Base-by-base conservation (phyloP, 2,113 vertebrate genomes). In the Sorex araneus region DNA sequence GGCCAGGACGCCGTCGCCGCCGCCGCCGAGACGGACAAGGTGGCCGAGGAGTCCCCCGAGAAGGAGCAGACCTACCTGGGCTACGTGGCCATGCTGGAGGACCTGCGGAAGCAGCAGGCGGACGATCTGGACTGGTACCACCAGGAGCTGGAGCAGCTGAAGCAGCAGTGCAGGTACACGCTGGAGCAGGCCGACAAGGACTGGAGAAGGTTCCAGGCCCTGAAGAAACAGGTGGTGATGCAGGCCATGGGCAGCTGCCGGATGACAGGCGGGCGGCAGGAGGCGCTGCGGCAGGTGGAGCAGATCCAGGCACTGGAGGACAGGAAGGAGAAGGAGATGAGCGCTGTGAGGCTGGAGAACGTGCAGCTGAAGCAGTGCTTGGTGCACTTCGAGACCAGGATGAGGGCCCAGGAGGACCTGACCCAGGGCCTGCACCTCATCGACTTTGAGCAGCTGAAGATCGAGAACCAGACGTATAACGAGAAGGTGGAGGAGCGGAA, bases 361-460 rank as follows among this genome's bases (percentile, higher is more conserved):
- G 97, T 98, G 94, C 98, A 97, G 90, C 94, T 99, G 84, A 98
- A 94, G 90, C 97, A 96, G n/a, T 97, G 95, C 93, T 73, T 98
- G 76, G 23, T 23, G 45, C 96, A 93, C 0, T 95, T 98, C 9
- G 97, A 98, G 76, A 95, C 78, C 0, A 43, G 94, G 74, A 94
- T 98, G 92, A 89, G 94, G 28, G 95, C 97, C 3, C 96, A 94
- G 89, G 97, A 97, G 0, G 94, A 97, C 25, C 15, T 66, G 47
- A 91, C 60, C 0, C 95, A 96, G 13, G 97, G 98, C 3, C 95
- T 98, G 28, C 92, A 95, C 0, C 93, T 97, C 60, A 95, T 97
- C 1, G 98, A 98, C 57, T 98, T 98, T 1, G 98, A 98, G 83
- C 97, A 97, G 78, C 94, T 98, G 43, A 98, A 98, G 93, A 98